Evolutionary conservation across 2,888 invertebrate genomes (phyloP).

Genomic region (Mythimna ferrago): DNA sequence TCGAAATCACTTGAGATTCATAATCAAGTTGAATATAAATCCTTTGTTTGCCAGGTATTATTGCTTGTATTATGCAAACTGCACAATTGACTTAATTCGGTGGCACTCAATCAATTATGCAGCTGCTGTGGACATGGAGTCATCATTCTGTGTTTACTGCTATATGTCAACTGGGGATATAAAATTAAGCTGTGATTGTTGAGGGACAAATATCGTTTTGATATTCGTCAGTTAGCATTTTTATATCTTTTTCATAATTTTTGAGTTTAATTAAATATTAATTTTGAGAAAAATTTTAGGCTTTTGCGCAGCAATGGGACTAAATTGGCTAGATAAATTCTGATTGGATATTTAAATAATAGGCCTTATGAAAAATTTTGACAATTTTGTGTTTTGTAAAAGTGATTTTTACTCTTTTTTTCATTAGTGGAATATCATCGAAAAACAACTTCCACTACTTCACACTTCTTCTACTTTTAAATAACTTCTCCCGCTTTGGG

Average conservation of each 20-base stretch:
- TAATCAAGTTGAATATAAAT: conserved; percentile 23
- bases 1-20: neutral
- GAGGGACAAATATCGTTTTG: neutral
- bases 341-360: no score
- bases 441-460: no score
- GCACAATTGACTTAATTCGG: conserved; percentile 55
- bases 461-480: no score
- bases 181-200: conserved; percentile 21
- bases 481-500: no score
- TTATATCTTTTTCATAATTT: neutral
- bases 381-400: no score
- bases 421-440: no score
- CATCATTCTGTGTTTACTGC: conserved; percentile 55
- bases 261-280: neutral
- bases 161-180: conserved; percentile 21
- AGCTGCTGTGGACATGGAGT: conserved; percentile 41
- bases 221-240: neutral
- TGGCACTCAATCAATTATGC: conserved; percentile 62
- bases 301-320: no score
- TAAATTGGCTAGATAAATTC: no score
- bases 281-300: no score
- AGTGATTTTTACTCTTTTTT: no score
- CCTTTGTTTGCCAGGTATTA: conserved; percentile 52
- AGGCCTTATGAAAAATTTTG: no score
- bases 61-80: conserved; percentile 46